Conservation (phyloP, 2,888 invertebrate genomes). For the Lasiommata megera region DNA sequence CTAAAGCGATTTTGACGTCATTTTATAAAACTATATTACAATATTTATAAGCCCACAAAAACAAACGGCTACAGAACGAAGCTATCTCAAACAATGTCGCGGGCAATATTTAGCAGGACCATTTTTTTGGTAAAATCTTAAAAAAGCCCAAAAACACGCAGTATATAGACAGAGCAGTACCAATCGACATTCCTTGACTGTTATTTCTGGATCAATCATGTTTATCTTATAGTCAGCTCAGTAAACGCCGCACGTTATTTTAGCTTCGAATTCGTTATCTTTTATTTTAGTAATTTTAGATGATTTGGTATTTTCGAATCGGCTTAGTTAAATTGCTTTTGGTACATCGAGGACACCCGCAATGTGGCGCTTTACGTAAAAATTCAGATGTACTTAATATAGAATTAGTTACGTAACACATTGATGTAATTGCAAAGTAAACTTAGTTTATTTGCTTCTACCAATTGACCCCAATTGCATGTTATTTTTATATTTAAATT, state of each 20-base stretch:
- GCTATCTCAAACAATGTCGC: too few relatives aligned
- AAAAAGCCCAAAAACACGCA: background rate
- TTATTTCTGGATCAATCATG: slow-evolving; percentile 64
- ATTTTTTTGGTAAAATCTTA: too few relatives aligned
- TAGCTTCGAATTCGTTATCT: slow-evolving; percentile 63
- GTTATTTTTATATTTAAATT: too few relatives aligned
- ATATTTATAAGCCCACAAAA: too few relatives aligned
- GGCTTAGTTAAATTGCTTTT: slow-evolving; percentile 47
- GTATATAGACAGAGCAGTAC: slow-evolving; percentile 41
- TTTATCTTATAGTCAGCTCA: slow-evolving; percentile 59
- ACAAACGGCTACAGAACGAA: too few relatives aligned
- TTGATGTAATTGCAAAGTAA: background rate
- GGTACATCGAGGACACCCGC: slow-evolving; percentile 30
- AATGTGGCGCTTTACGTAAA: slow-evolving; percentile 22
- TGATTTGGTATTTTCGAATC: slow-evolving; percentile 47
- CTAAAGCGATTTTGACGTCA: too few relatives aligned
- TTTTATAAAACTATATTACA: too few relatives aligned
- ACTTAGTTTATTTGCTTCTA: too few relatives aligned
- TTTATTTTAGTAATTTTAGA: slow-evolving; percentile 68
- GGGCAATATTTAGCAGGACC: too few relatives aligned
- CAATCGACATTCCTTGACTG: slow-evolving; percentile 56
- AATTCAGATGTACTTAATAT: slow-evolving; percentile 5
- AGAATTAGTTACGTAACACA: slow-evolving; percentile 14
- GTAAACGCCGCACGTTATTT: slow-evolving; percentile 58
- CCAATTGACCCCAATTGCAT: too few relatives aligned